Base-by-base conservation (phyloP, 2,888 invertebrate genomes). In the Calliphora vomitoria region DNA sequence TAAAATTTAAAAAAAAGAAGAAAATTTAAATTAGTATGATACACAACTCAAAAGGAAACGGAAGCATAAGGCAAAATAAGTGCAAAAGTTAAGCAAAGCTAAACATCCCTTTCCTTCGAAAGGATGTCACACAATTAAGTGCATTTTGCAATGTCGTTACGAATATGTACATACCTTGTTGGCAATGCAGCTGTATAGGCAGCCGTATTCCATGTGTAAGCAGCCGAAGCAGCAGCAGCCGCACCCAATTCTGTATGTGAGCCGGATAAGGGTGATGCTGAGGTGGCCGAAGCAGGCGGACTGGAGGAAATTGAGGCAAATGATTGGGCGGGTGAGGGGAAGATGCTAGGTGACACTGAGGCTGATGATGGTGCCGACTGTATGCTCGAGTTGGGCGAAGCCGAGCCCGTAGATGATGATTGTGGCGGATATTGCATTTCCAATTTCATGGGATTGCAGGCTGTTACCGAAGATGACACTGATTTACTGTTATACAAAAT, bases 401-500 rank as follows among this genome's bases (percentile, higher is more conserved):
- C 91, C 35, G 93, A 93, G 74, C 93, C 93, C 18, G 93, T 93
- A 20, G 94, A 94, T 62, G 94, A 93, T 66, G 93, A 90, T 89
- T 93, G 94, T 69, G 93, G 92, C 89, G 93, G 94, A 91, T 94
- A 94, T 90, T 93, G 93, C 89, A 92, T 90, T 89, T 93, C 92
- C 91, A 92, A 83, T 89, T 92, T 92, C 91, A 92, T 88, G 18
- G 86, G 90, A 88, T 86, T 83, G 85, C 89, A 88, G 81, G 86
- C 71, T 84, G 86, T 66, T 31, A 87, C 44, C 38, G 84, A 74
- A 78, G 86, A 58, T 86, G 89, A 81, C 62, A 89, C 62, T 58
- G 90, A 64, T 69, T 82, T 86, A 25, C 62, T 62, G 31, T 84
- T 71, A 58, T 86, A 66, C 44, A 84, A 69, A 75, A 58, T 53